Evolutionary conservation across 2,888 invertebrate genomes (phyloP).

Genomic region (Ramazzottius varieornatus): DNA sequence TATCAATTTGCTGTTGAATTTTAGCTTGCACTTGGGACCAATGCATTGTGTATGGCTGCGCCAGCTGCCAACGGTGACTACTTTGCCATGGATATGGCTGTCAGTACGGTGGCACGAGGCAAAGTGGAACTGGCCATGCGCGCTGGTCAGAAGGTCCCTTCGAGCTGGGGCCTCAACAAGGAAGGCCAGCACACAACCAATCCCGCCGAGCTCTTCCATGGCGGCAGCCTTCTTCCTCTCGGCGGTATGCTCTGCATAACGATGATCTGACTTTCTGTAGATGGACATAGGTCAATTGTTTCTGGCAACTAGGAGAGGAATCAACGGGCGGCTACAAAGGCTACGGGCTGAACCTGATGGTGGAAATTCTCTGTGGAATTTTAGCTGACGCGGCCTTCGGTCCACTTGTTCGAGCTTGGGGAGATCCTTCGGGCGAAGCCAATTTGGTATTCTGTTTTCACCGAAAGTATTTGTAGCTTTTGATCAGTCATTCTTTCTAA

Average conservation of each 20-base stretch:
- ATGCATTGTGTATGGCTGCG: background rate
- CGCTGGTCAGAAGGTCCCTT: background rate
- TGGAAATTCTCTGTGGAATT: slow-evolving; percentile 62
- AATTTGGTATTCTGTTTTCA: slow-evolving; percentile 34
- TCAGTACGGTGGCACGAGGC: background rate
- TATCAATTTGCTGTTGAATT: too few species aligned
- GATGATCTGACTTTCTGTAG: background rate
- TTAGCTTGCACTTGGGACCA: background rate
- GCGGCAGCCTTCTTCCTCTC: background rate
- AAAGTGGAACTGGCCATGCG: slow-evolving; percentile 2
- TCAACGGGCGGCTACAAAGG: slow-evolving; percentile 57
- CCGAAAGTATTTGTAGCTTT: too few species aligned
- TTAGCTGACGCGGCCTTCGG: slow-evolving; percentile 40
- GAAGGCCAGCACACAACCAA: background rate
- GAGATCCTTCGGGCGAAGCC: slow-evolving; percentile 35
- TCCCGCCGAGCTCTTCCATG: background rate
- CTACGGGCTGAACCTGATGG: slow-evolving; percentile 52
- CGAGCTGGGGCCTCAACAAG: background rate
- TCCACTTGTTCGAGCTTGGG: slow-evolving; percentile 51
- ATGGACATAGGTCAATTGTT: too few species aligned
- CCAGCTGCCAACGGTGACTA: background rate
- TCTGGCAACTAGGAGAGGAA: background rate
- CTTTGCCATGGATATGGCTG: background rate
- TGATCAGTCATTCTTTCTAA: too few species aligned
- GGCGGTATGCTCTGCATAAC: background rate